Conservation (phyloP, 1,140 invertebrate species). For the Lepidurus packardi region DNA sequence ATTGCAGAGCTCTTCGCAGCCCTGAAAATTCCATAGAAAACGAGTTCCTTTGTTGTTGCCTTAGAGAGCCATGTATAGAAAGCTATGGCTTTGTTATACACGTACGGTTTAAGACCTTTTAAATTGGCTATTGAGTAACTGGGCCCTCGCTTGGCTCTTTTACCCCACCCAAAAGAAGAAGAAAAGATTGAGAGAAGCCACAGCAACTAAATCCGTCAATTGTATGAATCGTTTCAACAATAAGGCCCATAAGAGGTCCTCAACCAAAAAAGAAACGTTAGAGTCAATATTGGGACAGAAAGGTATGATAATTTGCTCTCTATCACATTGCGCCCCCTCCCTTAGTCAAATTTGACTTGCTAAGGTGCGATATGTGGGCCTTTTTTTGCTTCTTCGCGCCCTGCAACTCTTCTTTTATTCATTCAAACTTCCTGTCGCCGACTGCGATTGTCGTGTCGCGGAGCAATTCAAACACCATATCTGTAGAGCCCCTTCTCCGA, state of each 20-base stretch:
- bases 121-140: no score
- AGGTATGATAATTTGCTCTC: neutral
- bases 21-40: neutral
- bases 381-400: neutral
- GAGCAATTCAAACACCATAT: neutral
- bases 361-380: neutral
- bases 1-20: neutral
- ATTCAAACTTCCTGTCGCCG: neutral
- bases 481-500: neutral
- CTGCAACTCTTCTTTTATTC: conserved; percentile 8
- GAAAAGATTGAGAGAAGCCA: no score
- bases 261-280: neutral
- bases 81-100: no score
- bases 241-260: no score
- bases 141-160: no score
- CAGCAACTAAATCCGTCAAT: no score
- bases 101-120: no score
- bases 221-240: no score
- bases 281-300: conserved; percentile 14
- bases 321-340: neutral
- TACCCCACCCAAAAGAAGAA: no score
- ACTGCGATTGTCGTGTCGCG: neutral
- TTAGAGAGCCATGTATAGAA: neutral
- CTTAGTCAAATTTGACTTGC: neutral
- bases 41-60: neutral